Percentiles rank a stretch among this genome's conserved stretches.
These are phyloP conservation scores for Formica selysi DNA, from an alignment of 1,140 invertebrate species.

Conservation along the genomic window DNA sequence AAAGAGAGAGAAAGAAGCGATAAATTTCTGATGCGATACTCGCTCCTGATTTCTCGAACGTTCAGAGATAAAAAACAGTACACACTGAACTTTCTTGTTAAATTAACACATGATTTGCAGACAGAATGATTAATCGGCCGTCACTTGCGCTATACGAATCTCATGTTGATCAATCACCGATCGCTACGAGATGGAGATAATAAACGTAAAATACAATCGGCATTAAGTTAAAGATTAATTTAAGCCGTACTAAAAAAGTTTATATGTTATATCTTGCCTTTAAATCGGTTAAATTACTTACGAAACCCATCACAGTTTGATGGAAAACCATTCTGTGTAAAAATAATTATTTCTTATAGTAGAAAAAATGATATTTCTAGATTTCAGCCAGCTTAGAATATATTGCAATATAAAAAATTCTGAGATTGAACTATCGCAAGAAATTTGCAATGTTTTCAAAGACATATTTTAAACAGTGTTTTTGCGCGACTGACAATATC, in stretches of 20 bases:
- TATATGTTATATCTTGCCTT: conserved; percentile 44
- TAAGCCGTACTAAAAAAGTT: conserved; percentile 51
- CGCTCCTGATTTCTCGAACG: conserved; percentile 24
- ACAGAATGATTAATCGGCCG: conserved; percentile 35
- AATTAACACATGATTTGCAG: neutral
- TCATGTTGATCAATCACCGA: conserved; percentile 51
- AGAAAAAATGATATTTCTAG: neutral
- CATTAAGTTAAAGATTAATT: conserved; percentile 73
- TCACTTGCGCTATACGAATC: conserved; percentile 27
- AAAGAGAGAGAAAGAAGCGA: neutral
- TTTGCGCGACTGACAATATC: neutral
- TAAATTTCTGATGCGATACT: conserved; percentile 58
- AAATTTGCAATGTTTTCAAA: neutral
- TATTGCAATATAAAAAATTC: neutral
- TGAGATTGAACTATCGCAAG: neutral
- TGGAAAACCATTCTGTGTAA: neutral
- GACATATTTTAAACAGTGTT: neutral
- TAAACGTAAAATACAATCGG: conserved; percentile 73
- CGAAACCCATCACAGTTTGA: conserved; percentile 59
- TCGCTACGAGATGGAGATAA: conserved; percentile 15
- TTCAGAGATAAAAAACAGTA: conserved; percentile 16
- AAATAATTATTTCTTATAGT: neutral
- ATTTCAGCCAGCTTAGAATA: neutral
- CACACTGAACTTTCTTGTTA: conserved; percentile 7
- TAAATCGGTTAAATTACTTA: conserved; percentile 48